Evolutionary conservation across 2,888 invertebrate genomes (phyloP).

Genomic region (Drosophila quinaria): DNA sequence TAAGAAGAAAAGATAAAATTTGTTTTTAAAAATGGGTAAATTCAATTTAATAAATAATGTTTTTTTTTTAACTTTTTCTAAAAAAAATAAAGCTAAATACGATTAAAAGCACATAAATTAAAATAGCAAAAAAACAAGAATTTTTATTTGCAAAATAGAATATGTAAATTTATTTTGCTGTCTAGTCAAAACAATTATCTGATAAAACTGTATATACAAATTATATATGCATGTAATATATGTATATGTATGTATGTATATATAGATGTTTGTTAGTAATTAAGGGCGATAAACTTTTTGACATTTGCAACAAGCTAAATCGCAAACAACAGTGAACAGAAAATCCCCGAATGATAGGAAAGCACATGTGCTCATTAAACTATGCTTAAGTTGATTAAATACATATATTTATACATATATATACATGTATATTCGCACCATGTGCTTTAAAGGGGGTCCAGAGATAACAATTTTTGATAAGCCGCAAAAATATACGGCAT

Average conservation of each 20-base stretch:
- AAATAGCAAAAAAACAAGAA: too few species aligned
- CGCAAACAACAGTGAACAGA: slow-evolving; percentile 7
- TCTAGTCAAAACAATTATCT: neutral
- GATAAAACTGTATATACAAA: slow-evolving; percentile 4
- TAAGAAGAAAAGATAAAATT: too few species aligned
- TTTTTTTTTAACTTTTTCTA: too few species aligned
- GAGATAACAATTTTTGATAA: slow-evolving; percentile 38
- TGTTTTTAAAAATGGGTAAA: too few species aligned
- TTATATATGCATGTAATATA: slow-evolving; percentile 18
- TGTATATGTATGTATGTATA: neutral
- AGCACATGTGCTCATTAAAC: slow-evolving; percentile 49
- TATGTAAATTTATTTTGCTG: too few species aligned
- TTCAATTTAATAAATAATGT: too few species aligned
- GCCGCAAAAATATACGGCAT: slow-evolving; percentile 16
- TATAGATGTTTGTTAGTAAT: slow-evolving; percentile 47
- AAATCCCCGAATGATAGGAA: slow-evolving; percentile 42
- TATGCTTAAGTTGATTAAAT: slow-evolving; percentile 21
- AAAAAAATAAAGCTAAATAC: neutral
- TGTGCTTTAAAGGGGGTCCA: slow-evolving; percentile 23
- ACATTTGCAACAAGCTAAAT: slow-evolving; percentile 47
- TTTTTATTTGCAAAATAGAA: neutral
- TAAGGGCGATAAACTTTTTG: slow-evolving; percentile 70
- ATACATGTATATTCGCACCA: neutral
- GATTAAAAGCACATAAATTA: neutral
- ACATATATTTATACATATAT: neutral